phyloP scores from a whole-genome alignment of 2,797 vertebrate species.

The Cephalopachus bancanus region DNA sequence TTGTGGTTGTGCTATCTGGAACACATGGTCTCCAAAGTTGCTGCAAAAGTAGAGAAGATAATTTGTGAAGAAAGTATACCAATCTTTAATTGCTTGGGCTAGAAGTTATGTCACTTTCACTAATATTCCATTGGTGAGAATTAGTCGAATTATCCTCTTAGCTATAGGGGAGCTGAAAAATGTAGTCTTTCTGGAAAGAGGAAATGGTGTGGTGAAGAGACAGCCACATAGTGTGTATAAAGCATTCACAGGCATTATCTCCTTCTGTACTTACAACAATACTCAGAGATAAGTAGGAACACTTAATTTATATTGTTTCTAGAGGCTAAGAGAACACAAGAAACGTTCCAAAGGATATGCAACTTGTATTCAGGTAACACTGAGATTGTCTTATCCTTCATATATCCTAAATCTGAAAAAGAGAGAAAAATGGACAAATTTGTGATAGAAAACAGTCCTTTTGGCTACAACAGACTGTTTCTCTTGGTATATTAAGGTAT shows the following conservation, averaged over 20 bases:
- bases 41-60: not conserved
- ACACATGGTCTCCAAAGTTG: not conserved
- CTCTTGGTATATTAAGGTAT: not conserved
- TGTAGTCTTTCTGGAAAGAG: not conserved
- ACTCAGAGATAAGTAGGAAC: not conserved
- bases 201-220: not conserved
- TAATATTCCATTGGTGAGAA: not conserved
- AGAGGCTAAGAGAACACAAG: not conserved
- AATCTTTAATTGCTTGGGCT: not conserved
- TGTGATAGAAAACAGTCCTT: slow-evolving; percentile 14
- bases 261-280: not conserved
- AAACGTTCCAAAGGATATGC: not conserved
- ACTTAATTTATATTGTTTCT: not conserved
- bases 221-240: not conserved
- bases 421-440: not conserved
- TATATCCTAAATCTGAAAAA: not conserved
- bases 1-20: not conserved
- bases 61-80: not conserved
- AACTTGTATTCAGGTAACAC: not conserved
- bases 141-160: not conserved
- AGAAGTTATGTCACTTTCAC: not conserved
- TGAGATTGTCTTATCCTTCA: not conserved
- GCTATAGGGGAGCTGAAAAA: not conserved
- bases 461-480: slow-evolving; percentile 33
- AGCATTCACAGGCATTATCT: not conserved